Conservation (phyloP, 2,113 vertebrate genomes). For the Myrmecophaga tridactyla region DNA sequence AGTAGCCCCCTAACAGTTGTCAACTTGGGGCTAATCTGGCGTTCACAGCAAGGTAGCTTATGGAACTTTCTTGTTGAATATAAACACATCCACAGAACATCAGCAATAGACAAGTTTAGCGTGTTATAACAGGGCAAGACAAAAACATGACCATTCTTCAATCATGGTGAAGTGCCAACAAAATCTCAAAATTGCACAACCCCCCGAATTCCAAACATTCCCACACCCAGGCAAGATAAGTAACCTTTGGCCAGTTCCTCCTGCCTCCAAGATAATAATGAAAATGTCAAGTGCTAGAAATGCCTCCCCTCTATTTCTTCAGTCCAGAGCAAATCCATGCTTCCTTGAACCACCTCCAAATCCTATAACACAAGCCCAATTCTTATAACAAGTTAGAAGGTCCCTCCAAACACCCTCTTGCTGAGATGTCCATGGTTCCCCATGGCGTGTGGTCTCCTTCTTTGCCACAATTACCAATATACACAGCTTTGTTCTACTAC, state of each 20-base stretch:
- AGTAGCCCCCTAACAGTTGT: not conserved
- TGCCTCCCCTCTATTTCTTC: not conserved
- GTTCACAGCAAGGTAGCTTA: not conserved
- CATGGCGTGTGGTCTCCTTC: not conserved
- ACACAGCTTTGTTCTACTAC: not conserved
- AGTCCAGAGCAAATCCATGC: not conserved
- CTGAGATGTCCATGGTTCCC: not conserved
- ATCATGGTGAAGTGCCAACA: not conserved
- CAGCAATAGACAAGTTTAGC: not conserved
- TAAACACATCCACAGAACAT: not conserved
- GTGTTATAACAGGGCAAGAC: not conserved
- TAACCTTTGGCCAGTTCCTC: not conserved
- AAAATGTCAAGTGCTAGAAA: not conserved
- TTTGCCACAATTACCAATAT: not conserved
- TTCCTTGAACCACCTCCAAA: not conserved
- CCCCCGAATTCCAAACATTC: not conserved
- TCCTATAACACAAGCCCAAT: not conserved
- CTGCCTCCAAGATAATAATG: not conserved
- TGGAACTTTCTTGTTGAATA: not conserved
- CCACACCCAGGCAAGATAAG: not conserved
- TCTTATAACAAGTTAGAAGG: not conserved
- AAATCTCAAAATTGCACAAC: not conserved
- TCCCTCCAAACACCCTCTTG: not conserved
- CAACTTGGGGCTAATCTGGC: not conserved
- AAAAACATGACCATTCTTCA: not conserved